phyloP scores from a whole-genome alignment of 1,140 invertebrate genomes.

The Caenorhabditis tropicalis region DNA sequence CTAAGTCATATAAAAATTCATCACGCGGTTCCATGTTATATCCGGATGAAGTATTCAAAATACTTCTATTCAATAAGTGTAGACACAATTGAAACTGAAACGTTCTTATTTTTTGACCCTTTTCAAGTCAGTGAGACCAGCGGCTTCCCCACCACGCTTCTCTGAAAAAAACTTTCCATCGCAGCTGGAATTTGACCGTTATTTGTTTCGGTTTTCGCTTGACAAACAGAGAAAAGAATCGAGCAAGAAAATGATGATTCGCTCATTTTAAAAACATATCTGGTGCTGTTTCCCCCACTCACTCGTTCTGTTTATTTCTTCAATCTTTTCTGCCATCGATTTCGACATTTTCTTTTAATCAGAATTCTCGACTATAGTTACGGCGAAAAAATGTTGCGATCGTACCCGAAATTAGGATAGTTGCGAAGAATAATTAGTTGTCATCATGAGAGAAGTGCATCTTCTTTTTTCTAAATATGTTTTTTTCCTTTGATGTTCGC shows the following conservation, averaged over 20 bases:
- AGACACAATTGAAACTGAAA: background rate
- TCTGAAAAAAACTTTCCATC: background rate
- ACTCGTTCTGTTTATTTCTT: background rate
- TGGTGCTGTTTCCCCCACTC: background rate
- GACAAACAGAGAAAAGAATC: background rate
- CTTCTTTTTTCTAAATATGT: too few relatives aligned
- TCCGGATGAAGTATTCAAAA: background rate
- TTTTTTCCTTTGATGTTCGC: slow-evolving; percentile 33
- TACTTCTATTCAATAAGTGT: background rate
- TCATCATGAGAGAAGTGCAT: slow-evolving; percentile 8
- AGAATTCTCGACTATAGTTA: background rate
- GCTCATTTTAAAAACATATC: background rate
- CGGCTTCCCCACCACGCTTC: background rate
- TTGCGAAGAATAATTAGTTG: slow-evolving; percentile 26
- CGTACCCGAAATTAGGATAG: background rate
- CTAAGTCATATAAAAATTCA: background rate
- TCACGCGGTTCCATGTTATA: background rate
- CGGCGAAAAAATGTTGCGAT: background rate
- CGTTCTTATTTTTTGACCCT: background rate
- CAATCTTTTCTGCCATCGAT: background rate
- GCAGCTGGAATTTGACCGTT: background rate
- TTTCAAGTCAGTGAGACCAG: background rate
- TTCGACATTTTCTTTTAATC: background rate
- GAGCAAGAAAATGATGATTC: background rate
- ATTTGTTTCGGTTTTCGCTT: background rate